Conservation (phyloP, 2,113 vertebrate genomes). For the Paradoxurus hermaphroditus region DNA sequence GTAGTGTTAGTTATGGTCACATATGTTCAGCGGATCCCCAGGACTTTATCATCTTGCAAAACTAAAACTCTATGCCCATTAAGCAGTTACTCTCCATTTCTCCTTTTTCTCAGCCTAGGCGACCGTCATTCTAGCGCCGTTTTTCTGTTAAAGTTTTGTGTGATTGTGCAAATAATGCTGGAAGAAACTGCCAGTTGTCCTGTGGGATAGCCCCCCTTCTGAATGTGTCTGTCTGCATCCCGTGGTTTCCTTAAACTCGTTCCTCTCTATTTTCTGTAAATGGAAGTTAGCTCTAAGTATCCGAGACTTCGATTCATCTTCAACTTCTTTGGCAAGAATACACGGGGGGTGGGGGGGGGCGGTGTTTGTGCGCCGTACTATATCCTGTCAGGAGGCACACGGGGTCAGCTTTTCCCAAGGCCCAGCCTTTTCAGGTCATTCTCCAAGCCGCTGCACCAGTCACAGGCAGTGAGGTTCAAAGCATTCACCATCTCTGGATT, state of each 20-base stretch:
- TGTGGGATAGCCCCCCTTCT: background rate
- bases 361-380: background rate
- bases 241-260: background rate
- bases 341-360: background rate
- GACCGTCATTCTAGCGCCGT: background rate
- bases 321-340: background rate
- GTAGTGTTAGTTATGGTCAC: background rate
- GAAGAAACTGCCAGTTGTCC: background rate
- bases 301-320: background rate
- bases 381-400: background rate
- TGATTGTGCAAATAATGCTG: background rate
- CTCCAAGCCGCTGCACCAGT: background rate
- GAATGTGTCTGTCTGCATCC: background rate
- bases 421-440: background rate
- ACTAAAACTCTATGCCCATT: background rate
- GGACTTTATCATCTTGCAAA: background rate
- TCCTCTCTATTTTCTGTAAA: background rate
- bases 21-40: background rate
- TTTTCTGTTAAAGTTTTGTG: background rate
- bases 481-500: background rate
- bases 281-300: background rate
- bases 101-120: background rate
- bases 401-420: background rate
- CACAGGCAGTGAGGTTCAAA: background rate
- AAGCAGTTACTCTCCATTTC: background rate